A percentile compares a stretch with the other conserved stretches of the same genome.
Evolutionary conservation across 2,888 invertebrate species (phyloP).

Genomic region (Cybosia mesomella): DNA sequence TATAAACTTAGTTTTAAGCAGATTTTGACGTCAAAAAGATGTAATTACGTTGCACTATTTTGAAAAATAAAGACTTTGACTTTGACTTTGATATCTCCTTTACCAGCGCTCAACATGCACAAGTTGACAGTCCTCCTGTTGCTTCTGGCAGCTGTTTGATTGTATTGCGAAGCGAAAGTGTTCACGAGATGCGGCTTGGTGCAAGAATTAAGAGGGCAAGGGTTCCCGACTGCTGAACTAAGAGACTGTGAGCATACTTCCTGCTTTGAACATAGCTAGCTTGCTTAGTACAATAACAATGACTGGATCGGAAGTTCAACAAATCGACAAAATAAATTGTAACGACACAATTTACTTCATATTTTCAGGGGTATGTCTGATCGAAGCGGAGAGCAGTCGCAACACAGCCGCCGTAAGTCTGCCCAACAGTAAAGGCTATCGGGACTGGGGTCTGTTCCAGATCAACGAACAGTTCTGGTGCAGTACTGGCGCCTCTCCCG

Average conservation of each 20-base stretch:
- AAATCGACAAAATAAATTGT: too few species aligned
- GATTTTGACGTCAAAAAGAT: too few species aligned
- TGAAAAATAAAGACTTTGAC: too few species aligned
- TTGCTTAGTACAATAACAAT: background rate
- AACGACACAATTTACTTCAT: background rate
- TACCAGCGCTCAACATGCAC: background rate
- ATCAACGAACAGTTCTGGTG: slow-evolving; percentile 80
- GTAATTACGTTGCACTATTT: too few species aligned
- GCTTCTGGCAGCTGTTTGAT: slow-evolving; percentile 13
- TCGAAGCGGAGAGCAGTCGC: slow-evolving; percentile 73
- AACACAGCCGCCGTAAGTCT: slow-evolving; percentile 74
- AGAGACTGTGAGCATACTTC: slow-evolving; percentile 59
- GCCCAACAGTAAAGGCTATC: slow-evolving; percentile 78
- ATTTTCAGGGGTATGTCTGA: slow-evolving; percentile 8
- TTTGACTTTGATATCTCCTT: too few species aligned
- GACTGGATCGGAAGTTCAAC: too few species aligned
- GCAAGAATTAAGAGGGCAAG: slow-evolving; percentile 56
- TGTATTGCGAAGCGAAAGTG: slow-evolving; percentile 41
- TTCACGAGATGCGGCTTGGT: slow-evolving; percentile 60
- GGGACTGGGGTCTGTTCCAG: slow-evolving; percentile 76
- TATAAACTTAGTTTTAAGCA: too few species aligned
- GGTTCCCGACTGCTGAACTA: slow-evolving; percentile 60
- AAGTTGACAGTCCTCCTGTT: background rate
- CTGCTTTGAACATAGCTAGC: background rate
- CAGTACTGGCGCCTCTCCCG: slow-evolving; percentile 59